These are phyloP conservation scores for Nothocercus julius DNA, from an alignment of 2,113 vertebrate genomes.

Conservation along the genomic window DNA sequence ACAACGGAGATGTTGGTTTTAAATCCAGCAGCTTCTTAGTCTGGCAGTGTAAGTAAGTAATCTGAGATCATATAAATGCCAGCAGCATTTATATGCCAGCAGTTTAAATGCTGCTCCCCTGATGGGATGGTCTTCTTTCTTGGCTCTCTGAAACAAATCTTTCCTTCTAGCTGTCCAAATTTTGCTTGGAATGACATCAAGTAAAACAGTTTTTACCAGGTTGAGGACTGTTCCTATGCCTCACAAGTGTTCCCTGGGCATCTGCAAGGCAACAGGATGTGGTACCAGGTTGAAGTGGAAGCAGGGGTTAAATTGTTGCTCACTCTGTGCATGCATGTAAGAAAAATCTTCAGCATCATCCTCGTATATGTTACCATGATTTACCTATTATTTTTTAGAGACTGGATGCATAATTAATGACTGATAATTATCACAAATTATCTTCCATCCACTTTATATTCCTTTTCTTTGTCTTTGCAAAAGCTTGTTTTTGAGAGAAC, in stretches of 20 bases:
- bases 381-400: neutral
- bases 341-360: neutral
- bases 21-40: neutral
- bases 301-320: neutral
- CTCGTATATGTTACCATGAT: neutral
- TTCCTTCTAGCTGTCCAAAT: neutral
- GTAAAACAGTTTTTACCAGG: neutral
- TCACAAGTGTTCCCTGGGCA: neutral
- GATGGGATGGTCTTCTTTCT: neutral
- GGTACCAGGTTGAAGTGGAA: neutral
- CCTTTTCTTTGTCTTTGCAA: neutral
- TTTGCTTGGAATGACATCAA: neutral
- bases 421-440: neutral
- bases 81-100: no score
- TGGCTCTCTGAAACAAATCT: neutral
- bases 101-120: neutral
- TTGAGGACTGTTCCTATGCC: neutral
- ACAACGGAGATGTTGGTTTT: neutral
- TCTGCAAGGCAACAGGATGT: neutral
- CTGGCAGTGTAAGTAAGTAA: neutral
- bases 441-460: neutral
- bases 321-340: rapidly evolving
- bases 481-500: neutral
- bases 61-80: neutral
- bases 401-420: neutral